These are phyloP conservation scores for Arnoldichthys spilopterus DNA, from an alignment of 2,797 vertebrate species.

Conservation along the genomic window DNA sequence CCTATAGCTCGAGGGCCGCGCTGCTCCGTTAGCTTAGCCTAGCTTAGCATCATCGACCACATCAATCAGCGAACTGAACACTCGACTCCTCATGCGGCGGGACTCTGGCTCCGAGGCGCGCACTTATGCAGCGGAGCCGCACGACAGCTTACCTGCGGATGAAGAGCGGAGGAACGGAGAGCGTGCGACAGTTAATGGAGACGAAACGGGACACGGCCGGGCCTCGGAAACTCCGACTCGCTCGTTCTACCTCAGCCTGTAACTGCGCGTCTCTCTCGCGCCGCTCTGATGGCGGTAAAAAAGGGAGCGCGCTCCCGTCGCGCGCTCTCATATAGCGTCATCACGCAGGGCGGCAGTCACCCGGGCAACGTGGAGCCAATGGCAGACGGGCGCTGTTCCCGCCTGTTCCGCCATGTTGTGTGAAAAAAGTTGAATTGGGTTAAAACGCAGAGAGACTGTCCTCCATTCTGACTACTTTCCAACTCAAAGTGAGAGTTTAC, in stretches of 20 bases:
- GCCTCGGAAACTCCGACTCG: no score
- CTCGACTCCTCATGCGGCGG: no score
- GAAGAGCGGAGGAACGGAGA: not conserved
- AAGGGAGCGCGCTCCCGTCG: constrained; percentile 87
- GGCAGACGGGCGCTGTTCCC: not conserved
- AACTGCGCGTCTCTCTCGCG: constrained; percentile 51
- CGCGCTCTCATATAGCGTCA: constrained; percentile 98
- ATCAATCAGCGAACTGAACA: no score
- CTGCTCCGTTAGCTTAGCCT: not conserved
- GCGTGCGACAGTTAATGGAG: not conserved
- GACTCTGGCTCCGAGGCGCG: no score
- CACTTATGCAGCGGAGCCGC: no score
- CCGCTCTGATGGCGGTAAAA: constrained; percentile 93
- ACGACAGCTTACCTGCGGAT: not conserved
- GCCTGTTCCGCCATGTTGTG: constrained; percentile 23
- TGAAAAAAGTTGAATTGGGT: not conserved
- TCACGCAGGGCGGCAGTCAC: constrained; percentile 84
- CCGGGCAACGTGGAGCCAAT: constrained; percentile 69
- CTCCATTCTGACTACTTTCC: no score
- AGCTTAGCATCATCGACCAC: not conserved
- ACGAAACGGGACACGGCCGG: no score
- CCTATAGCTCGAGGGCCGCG: not conserved
- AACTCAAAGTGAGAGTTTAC: no score
- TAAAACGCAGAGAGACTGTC: no score
- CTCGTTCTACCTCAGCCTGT: not conserved